Percentiles rank a stretch among this genome's conserved stretches.
phyloP scores from a whole-genome alignment of 2,113 vertebrate species.

The Pachycephala philippinensis region DNA sequence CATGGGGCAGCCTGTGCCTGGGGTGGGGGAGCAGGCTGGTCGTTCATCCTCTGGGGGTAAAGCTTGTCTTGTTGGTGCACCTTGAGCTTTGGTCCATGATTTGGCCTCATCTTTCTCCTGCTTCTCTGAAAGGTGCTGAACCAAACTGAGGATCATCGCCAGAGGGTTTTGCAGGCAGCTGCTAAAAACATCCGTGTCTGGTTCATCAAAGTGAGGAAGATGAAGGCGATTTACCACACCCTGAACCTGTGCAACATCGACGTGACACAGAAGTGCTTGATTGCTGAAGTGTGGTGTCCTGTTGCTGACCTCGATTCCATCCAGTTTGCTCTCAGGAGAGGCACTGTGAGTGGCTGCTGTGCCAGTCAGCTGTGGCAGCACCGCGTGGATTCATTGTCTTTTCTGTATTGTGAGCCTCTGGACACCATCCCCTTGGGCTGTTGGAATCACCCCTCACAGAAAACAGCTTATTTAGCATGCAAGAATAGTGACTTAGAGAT shows the following conservation, averaged over 20 bases:
- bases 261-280: slow-evolving; percentile 97
- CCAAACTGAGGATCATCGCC: slow-evolving; percentile 96
- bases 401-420: neutral
- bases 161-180: slow-evolving; percentile 92
- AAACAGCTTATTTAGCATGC: neutral
- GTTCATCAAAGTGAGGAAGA: slow-evolving; percentile 98
- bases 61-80: neutral
- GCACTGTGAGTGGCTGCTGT: slow-evolving; percentile 82
- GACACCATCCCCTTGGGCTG: neutral
- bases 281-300: slow-evolving; percentile 97
- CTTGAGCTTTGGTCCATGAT: neutral
- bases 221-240: slow-evolving; percentile 99
- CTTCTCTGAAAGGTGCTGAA: slow-evolving; percentile 85
- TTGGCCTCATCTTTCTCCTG: neutral
- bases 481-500: neutral
- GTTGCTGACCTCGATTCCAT: slow-evolving; percentile 95
- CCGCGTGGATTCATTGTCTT: neutral
- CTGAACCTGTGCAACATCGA: slow-evolving; percentile 98
- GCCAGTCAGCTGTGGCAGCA: neutral
- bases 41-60: neutral
- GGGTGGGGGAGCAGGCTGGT: neutral
- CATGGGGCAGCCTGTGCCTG: neutral
- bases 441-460: neutral
- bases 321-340: slow-evolving; percentile 96
- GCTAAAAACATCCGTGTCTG: slow-evolving; percentile 94